phyloP scores from a whole-genome alignment of 2,888 invertebrate genomes.

The Synergus japonicus region DNA sequence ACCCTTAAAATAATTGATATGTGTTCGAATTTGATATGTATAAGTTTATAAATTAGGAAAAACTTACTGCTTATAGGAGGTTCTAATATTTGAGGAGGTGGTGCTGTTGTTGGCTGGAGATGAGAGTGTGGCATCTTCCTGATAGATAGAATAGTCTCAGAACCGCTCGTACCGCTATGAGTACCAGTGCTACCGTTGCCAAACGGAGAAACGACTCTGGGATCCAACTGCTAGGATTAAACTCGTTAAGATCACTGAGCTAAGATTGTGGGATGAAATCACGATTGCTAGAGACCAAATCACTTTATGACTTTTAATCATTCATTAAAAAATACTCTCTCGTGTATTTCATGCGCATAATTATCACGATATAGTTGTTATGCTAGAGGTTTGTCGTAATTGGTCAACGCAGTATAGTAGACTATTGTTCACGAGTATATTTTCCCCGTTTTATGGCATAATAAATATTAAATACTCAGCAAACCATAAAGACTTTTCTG shows the following conservation, averaged over 20 bases:
- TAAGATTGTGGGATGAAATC: slow-evolving; percentile 47
- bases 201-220: slow-evolving; percentile 76
- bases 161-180: slow-evolving; percentile 69
- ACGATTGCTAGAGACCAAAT: slow-evolving; percentile 28
- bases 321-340: slow-evolving; percentile 2
- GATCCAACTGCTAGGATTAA: slow-evolving; percentile 64
- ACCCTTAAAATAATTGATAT: not conserved
- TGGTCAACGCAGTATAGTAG: not conserved
- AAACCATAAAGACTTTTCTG: slow-evolving; percentile 17
- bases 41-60: not conserved
- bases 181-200: slow-evolving; percentile 74
- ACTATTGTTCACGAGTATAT: slow-evolving; percentile 15
- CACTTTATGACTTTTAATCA: slow-evolving; percentile 21
- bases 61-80: slow-evolving; percentile 56
- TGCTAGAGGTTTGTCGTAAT: not conserved
- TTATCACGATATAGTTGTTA: slow-evolving; percentile 6
- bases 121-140: slow-evolving; percentile 78
- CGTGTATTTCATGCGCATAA: not conserved
- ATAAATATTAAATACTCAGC: slow-evolving; percentile 7
- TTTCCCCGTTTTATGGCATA: slow-evolving; percentile 29
- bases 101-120: slow-evolving; percentile 71
- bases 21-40: not conserved
- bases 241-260: slow-evolving; percentile 46
- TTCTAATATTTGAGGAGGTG: slow-evolving; percentile 54
- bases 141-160: slow-evolving; percentile 73